Base-by-base conservation (phyloP, 2,888 invertebrate genomes). In the Drosophila infuscata region DNA sequence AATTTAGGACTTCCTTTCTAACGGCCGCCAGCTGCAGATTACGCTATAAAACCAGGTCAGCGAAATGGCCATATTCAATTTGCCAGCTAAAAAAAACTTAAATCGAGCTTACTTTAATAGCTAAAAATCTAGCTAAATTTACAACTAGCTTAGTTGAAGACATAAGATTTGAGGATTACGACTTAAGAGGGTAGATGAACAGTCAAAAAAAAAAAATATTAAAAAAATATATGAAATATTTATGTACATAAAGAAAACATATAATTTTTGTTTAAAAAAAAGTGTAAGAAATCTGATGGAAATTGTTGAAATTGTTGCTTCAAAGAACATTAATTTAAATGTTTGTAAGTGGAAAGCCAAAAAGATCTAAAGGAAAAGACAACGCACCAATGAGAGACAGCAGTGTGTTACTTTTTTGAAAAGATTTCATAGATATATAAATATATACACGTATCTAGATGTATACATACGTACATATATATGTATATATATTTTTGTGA, bases 361-460 rank as follows among this genome's bases (percentile, higher is more conserved):
- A 77, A 75, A 71, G 70, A 68, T 59, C 67, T 58, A 72, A 80
- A 76, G 70, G 80, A 86, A 89, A 79, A 90, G 89, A 90, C 90
- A 90, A 89, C 90, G 85, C 87, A 91, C 90, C 88, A 89, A 91
- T 90, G 82, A 81, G 65, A 81, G 89, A 88, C 81, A 90, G 79
- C 82, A 85, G 76, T 83, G 74, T 51, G 64, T 71, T 64, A 54
- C n/a, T 63, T 77, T 84, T 84, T 72, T 36, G 54, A 69, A 68
- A 79, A 43, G 32, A 54, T 52, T 12, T 41, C 15, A 64, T 25
- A 46, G 4, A 46, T 46, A 38, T 9, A 33, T 15, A 43, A 12
- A 33, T 7, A 61, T 20, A 60, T 12, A 43, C 3, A 29, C 20
- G 35, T 25, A 49, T 48, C 32, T n/a, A 38, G 25, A 54, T 32